A percentile compares a stretch with the other conserved stretches of the same genome.
Evolutionary conservation across 1,140 invertebrate genomes (phyloP).

Genomic region (Cyclargus thomasi): DNA sequence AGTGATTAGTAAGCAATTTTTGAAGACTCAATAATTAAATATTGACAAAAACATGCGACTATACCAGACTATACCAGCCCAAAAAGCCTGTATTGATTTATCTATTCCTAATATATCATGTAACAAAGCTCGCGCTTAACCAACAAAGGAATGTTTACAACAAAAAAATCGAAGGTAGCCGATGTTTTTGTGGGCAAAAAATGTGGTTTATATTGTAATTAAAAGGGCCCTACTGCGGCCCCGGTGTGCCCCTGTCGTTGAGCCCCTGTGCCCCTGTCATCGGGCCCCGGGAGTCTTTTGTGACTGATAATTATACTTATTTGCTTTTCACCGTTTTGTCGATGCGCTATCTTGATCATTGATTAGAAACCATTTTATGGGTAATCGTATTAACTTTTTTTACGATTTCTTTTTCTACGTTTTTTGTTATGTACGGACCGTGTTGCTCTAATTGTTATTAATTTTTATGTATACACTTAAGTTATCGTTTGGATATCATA

Average conservation of each 20-base stretch:
- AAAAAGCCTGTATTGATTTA: not conserved
- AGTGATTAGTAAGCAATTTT: too few species aligned
- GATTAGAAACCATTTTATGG: constrained; percentile 8
- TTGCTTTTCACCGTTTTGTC: constrained; percentile 59
- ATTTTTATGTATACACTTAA: not conserved
- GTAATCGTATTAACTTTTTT: constrained; percentile 9
- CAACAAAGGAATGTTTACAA: constrained; percentile 22
- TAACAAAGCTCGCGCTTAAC: constrained; percentile 14
- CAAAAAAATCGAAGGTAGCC: constrained; percentile 50
- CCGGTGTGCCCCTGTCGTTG: not conserved
- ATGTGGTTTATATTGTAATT: constrained; percentile 74
- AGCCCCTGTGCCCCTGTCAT: constrained; percentile 49
- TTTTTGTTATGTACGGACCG: not conserved
- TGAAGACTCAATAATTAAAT: not conserved
- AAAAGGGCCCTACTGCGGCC: constrained; percentile 45
- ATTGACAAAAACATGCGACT: not conserved
- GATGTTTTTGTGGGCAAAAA: constrained; percentile 57
- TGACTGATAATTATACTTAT: constrained; percentile 62
- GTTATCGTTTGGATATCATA: too few species aligned
- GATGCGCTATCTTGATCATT: constrained; percentile 12
- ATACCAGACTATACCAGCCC: not conserved
- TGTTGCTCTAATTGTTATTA: not conserved
- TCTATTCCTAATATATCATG: constrained; percentile 14
- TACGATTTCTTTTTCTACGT: not conserved
- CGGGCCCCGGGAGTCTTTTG: constrained; percentile 56